These are phyloP conservation scores for Andrena dorsata DNA, from an alignment of 2,888 invertebrate species.

Conservation along the genomic window DNA sequence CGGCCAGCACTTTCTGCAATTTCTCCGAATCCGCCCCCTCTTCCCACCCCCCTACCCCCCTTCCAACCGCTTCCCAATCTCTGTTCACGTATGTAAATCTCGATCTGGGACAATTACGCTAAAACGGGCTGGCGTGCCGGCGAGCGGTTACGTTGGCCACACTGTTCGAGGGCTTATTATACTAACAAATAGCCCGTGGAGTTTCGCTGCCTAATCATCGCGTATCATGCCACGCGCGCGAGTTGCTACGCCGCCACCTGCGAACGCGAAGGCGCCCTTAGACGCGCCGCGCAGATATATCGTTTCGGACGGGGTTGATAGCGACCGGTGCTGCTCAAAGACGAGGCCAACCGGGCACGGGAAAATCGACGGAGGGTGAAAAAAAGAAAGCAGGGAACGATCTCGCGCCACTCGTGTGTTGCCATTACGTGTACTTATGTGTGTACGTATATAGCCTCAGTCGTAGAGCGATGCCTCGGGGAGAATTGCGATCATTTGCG, in stretches of 20 bases:
- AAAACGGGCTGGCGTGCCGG: slow-evolving; percentile 84
- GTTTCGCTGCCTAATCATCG: slow-evolving; percentile 84
- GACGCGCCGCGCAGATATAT: slow-evolving; percentile 55
- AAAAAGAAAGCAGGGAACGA: background rate
- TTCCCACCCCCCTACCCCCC: slow-evolving; percentile 33
- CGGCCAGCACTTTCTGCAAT: slow-evolving; percentile 51
- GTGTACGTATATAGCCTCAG: too few relatives aligned
- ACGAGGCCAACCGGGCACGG: background rate
- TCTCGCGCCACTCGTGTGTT: background rate
- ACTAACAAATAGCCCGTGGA: slow-evolving; percentile 85
- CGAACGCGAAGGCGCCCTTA: slow-evolving; percentile 58
- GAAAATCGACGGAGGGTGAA: background rate
- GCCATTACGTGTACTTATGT: too few relatives aligned
- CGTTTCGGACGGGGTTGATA: slow-evolving; percentile 18
- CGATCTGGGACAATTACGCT: slow-evolving; percentile 84
- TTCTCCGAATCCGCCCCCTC: slow-evolving; percentile 55
- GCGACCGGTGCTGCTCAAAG: background rate
- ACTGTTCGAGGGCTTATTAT: slow-evolving; percentile 83
- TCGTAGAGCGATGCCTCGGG: slow-evolving; percentile 16
- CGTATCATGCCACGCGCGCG: slow-evolving; percentile 83
- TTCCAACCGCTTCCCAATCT: slow-evolving; percentile 48
- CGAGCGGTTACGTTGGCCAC: slow-evolving; percentile 84
- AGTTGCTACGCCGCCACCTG: slow-evolving; percentile 21
- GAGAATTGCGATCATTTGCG: slow-evolving; percentile 33
- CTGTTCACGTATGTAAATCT: slow-evolving; percentile 81